Conservation (phyloP, 2,888 invertebrate genomes). For the Hydrotaea cyrtoneurina region DNA sequence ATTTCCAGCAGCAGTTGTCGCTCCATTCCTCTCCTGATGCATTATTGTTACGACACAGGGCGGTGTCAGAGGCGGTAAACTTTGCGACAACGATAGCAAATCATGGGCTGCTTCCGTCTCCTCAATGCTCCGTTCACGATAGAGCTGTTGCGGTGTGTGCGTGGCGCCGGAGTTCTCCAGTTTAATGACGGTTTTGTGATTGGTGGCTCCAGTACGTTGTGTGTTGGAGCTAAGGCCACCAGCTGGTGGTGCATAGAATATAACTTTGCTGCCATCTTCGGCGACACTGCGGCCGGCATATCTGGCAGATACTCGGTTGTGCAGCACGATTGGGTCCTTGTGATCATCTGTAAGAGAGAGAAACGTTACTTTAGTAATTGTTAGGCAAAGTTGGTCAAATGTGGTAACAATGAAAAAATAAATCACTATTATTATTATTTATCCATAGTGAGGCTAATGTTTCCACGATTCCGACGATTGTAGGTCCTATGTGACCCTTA, state of each 20-base stretch:
- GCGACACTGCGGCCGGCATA: conserved; percentile 60
- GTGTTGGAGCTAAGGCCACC: conserved; percentile 68
- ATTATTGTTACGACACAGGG: conserved; percentile 86
- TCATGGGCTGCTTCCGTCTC: conserved; percentile 95
- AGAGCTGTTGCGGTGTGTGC: conserved; percentile 62
- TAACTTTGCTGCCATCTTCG: conserved; percentile 79
- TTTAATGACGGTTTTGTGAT: conserved; percentile 64
- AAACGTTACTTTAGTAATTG: not conserved
- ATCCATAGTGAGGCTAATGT: too few species aligned
- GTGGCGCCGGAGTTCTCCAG: conserved; percentile 43
- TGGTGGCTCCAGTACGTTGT: conserved; percentile 59
- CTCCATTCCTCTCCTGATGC: conserved; percentile 76
- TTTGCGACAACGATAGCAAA: conserved; percentile 88
- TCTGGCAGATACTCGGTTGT: conserved; percentile 15
- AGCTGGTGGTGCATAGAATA: conserved; percentile 81
- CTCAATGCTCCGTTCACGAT: conserved; percentile 86
- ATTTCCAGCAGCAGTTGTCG: conserved; percentile 45
- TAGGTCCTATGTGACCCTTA: too few species aligned
- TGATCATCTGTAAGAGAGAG: conserved; percentile 68
- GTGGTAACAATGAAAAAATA: too few species aligned
- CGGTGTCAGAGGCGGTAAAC: conserved; percentile 88
- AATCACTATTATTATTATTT: too few species aligned
- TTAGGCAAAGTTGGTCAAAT: not conserved
- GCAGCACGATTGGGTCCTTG: conserved; percentile 61
- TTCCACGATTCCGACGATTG: too few species aligned